Evolutionary conservation across 2,113 vertebrate genomes (phyloP).

Genomic region (Hyaena hyaena): DNA sequence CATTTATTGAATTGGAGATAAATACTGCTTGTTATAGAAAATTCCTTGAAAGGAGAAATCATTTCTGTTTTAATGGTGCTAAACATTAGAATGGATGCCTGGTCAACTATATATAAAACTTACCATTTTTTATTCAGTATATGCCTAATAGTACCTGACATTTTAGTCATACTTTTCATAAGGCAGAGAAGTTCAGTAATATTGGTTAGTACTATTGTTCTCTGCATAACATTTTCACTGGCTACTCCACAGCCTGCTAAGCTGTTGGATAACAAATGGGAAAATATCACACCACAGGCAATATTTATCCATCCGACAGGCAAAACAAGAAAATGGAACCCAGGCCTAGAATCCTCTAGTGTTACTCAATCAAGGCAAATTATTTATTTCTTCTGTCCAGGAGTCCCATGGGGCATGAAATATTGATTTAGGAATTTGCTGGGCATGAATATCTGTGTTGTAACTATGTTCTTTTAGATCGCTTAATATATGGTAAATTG

Average conservation of each 20-base stretch:
- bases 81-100: constrained; percentile 9
- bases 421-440: constrained; percentile 68
- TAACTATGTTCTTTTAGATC: constrained; percentile 35
- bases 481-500: constrained; percentile 50
- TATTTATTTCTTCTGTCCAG: constrained; percentile 67
- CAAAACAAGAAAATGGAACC: constrained; percentile 64
- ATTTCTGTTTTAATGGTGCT: constrained; percentile 37
- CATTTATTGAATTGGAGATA: constrained; percentile 36
- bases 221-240: neutral
- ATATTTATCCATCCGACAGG: constrained; percentile 50
- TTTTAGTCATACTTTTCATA: neutral
- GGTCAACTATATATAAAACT: constrained; percentile 12
- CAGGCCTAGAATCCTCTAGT: constrained; percentile 32
- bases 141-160: neutral
- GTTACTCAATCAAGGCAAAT: constrained; percentile 68
- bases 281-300: constrained; percentile 62
- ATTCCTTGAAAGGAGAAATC: constrained; percentile 31
- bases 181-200: constrained; percentile 36
- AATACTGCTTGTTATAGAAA: constrained; percentile 52
- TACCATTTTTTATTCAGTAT: constrained; percentile 24
- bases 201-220: constrained; percentile 12
- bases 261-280: constrained; percentile 50
- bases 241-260: constrained; percentile 29
- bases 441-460: constrained; percentile 50
- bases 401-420: constrained; percentile 65